Base-by-base conservation (phyloP, 2,797 vertebrate species). In the Catharus ustulatus region DNA sequence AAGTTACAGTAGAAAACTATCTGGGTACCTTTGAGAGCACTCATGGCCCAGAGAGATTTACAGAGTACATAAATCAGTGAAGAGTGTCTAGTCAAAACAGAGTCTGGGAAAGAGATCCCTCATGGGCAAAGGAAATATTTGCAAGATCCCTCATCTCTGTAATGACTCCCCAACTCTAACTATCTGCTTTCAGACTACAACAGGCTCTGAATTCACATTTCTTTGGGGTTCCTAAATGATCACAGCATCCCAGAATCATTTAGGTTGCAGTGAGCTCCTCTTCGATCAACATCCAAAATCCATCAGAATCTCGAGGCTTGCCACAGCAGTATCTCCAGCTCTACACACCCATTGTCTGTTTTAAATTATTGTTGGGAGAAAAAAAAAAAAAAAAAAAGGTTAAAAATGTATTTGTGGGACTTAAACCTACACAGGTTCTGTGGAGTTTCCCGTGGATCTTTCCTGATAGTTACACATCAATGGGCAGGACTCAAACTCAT, bases 41-140 rank as follows among this genome's bases (percentile, higher is more conserved):
- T 63, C 42, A 63, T 7, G 38, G 32, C n/a, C 42, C 79, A 63
- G 78, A 52, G 46, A 59, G 20, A 42, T 83, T 84, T 67, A 67
- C 32, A 66, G 19, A 71, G 32, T n/a, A 63, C 62, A 43, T 83
- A 80, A 77, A 89, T 40, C 75, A 93, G 20, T 48, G 26, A 84
- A 93, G 62, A 72, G 14, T 21, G 51, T 73, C 69, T 72, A 51
- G 62, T 57, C 62, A 91, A 85, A 94, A 68, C 27, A 80, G 75
- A 71, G 45, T 17, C 54, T 71, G 57, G 52, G 49, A 87, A 87
- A 42, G 43, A 69, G 46, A 11, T 93, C 36, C 23, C 67, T 80
- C 38, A 43, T 27, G 61, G 61, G 59, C 69, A 76, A 61, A 78
- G 63, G 54, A 88, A 91, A 74, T 3, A 24, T 61, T 84, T 80